Percentiles rank a stretch among this genome's conserved stretches.
phyloP scores from a whole-genome alignment of 2,888 invertebrate species.

The Drosophila nigricruria region DNA sequence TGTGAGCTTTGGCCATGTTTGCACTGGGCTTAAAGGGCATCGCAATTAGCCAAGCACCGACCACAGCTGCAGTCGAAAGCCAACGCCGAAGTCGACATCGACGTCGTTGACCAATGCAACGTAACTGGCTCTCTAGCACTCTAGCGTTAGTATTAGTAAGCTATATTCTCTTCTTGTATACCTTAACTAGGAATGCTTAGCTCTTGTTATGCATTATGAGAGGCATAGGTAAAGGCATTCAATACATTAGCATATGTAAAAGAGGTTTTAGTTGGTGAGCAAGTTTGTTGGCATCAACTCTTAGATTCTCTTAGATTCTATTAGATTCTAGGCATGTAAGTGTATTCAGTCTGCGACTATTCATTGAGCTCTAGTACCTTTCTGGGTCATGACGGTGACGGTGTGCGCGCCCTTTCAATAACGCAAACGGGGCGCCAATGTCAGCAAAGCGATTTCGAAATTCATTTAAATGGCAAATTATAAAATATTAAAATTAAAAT shows the following conservation, averaged over 20 bases:
- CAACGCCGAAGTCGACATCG: constrained; percentile 2
- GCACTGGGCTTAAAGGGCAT: constrained; percentile 53
- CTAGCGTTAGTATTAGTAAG: too few relatives aligned
- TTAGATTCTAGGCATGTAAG: too few relatives aligned
- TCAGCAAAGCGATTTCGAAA: constrained; percentile 51
- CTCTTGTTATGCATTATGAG: background rate
- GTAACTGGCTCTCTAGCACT: too few relatives aligned
- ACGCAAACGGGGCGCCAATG: constrained; percentile 38
- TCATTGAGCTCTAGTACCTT: background rate
- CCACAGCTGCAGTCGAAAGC: constrained; percentile 15
- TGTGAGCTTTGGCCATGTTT: constrained; percentile 50
- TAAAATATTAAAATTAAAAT: constrained; percentile 55
- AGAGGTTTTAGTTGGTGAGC: too few relatives aligned
- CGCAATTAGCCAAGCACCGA: constrained; percentile 30
- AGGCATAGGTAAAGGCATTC: background rate
- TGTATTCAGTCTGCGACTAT: constrained; percentile 6
- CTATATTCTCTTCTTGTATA: background rate
- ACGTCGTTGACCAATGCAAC: background rate
- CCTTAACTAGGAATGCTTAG: background rate
- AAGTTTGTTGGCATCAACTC: too few relatives aligned
- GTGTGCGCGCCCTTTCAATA: constrained; percentile 5
- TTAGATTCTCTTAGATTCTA: too few relatives aligned
- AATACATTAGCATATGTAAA: too few relatives aligned
- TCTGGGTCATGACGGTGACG: constrained; percentile 23
- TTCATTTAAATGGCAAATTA: constrained; percentile 59